Percentiles rank a stretch among this genome's conserved stretches.
phyloP scores from a whole-genome alignment of 64 coral and sea anemone species.

The Exaiptasia diaphana region DNA sequence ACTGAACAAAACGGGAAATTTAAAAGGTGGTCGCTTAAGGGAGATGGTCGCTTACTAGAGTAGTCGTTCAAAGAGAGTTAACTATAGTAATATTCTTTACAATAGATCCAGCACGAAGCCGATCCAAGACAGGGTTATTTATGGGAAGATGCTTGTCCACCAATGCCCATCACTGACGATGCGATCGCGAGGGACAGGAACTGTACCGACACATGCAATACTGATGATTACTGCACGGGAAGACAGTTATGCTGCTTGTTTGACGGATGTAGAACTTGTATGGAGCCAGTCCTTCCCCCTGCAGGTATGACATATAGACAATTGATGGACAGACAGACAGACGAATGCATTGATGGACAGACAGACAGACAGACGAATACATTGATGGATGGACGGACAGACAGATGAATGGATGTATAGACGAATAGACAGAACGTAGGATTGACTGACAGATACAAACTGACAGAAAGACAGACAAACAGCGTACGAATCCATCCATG shows the following conservation, averaged over 20 bases:
- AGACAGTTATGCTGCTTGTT: constrained; percentile 44
- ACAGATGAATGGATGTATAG: background rate
- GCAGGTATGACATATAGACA: background rate
- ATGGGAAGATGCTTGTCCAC: constrained; percentile 39
- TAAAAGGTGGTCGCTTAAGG: background rate
- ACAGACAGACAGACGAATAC: background rate
- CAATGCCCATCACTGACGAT: constrained; percentile 27
- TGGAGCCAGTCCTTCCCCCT: constrained; percentile 34
- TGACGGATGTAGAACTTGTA: constrained; percentile 28
- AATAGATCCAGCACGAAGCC: constrained; percentile 2
- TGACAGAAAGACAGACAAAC: background rate
- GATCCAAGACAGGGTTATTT: background rate
- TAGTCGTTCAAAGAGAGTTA: too few relatives aligned
- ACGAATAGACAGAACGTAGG: too few relatives aligned
- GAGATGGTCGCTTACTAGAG: background rate
- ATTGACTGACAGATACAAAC: background rate
- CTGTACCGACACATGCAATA: constrained; percentile 27
- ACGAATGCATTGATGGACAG: background rate
- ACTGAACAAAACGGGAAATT: background rate
- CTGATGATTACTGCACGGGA: constrained; percentile 46
- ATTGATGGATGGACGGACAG: background rate
- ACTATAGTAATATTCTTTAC: background rate
- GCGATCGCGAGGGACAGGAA: background rate
- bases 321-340: background rate
- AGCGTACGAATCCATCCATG: background rate